Evolutionary conservation across 30 jellyfish, hydroid and myxozoan species (phyloP), one percentile per base, ranked within the genome.

Genomic region (Aurelia aurita): DNA sequence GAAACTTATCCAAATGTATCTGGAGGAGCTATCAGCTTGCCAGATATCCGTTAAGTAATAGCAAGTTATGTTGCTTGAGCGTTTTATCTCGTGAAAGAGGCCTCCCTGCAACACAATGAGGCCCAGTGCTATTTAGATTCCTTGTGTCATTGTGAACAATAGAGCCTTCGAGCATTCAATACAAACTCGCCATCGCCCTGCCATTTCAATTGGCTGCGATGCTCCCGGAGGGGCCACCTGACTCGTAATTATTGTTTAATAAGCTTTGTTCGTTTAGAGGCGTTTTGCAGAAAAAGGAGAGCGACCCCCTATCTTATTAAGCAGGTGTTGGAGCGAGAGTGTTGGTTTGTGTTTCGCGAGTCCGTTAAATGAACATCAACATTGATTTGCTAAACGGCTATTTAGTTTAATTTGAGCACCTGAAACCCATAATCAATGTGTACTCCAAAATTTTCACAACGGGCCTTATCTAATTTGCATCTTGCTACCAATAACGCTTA

Each of bases 191-290:
- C 54, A 76, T 67, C 78, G 34, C 55, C 39, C 44, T 45, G 16
- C 20, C 26, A 80, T 34, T 67, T 47, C 63, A 58, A 83, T 83
- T 63, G 85, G 69, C 44, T 68, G 87, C 72, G 28, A 64, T 63
- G 87, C 86, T 69, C 93, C 87, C 93, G 93, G 93, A 83, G 93
- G 93, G 90, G 93, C 86, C 93, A 83, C 93, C 93, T 83, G 93
- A 77, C 57, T 29, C 13, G 43, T 83, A 58, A 83, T 83, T 69
- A 44, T 63, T 54, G 66, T 64, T 69, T 83, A 83, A 83, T 83
- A 75, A 71, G 83, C 93, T 83, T 83, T 83, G 93, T 83, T 83
- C 93, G 58, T 83, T 83, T 83, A 70, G 81, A 66, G 87, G 58
- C 87, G 81, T 34, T 69, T 74, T 70, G 81, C 69, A 29, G 77